Evolutionary conservation across 2,888 invertebrate species (phyloP).

Genomic region (Pterostichus madidus): DNA sequence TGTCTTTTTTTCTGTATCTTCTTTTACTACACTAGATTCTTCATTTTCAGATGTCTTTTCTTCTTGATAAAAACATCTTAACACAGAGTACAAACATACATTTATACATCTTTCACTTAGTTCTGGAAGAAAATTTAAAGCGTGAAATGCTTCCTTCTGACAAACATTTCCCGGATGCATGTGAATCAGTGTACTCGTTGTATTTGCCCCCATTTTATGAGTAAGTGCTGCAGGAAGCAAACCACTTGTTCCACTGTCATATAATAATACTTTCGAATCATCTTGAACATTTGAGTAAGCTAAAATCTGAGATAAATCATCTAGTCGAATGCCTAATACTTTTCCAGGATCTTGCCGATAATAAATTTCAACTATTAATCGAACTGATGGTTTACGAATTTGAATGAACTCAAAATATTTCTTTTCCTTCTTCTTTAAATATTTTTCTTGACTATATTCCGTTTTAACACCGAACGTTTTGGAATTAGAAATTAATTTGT

Average conservation of each 20-base stretch:
- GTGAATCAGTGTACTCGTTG: slow-evolving; percentile 84
- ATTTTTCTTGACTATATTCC: slow-evolving; percentile 95
- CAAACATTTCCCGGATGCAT: slow-evolving; percentile 90
- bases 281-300: slow-evolving; percentile 89
- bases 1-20: slow-evolving; percentile 55
- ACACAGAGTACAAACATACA: slow-evolving; percentile 87
- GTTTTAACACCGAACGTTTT: slow-evolving; percentile 94
- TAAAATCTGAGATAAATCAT: slow-evolving; percentile 93
- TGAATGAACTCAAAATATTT: slow-evolving; percentile 93
- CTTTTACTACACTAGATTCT: background rate
- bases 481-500: slow-evolving; percentile 93
- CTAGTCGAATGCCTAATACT: slow-evolving; percentile 88
- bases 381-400: slow-evolving; percentile 88
- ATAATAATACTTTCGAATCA: slow-evolving; percentile 88
- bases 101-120: slow-evolving; percentile 85
- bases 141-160: slow-evolving; percentile 87
- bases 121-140: slow-evolving; percentile 88
- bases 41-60: slow-evolving; percentile 67
- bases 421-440: slow-evolving; percentile 95
- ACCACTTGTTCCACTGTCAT: slow-evolving; percentile 94
- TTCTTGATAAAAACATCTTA: slow-evolving; percentile 84
- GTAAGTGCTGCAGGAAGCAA: slow-evolving; percentile 90
- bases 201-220: slow-evolving; percentile 85
- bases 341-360: slow-evolving; percentile 88
- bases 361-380: slow-evolving; percentile 91